Evolutionary conservation across 2,113 vertebrate species (phyloP).

Genomic region (Chamaea fasciata): DNA sequence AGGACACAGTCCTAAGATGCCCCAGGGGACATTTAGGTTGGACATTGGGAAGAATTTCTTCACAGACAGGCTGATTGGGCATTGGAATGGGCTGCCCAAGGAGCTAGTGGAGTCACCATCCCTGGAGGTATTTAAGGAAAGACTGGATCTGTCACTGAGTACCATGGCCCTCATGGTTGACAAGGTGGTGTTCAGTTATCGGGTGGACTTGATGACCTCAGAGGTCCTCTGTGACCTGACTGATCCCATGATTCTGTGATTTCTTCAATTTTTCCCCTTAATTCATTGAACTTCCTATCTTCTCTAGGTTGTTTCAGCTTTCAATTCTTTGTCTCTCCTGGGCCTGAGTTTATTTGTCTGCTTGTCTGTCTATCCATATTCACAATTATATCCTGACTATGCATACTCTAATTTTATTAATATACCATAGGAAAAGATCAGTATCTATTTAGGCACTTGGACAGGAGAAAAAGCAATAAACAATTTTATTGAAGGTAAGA

Average conservation of each 20-base stretch:
- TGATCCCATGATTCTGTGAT: neutral
- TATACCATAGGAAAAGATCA: neutral
- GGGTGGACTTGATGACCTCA: neutral
- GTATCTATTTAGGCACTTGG: neutral
- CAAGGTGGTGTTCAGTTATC: rapidly evolving
- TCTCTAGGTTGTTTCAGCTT: neutral
- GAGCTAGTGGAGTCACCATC: neutral
- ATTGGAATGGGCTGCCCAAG: neutral
- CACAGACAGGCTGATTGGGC: neutral
- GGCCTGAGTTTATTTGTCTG: neutral
- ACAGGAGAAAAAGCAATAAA: neutral
- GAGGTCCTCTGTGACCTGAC: neutral
- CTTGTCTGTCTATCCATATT: neutral
- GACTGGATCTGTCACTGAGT: neutral
- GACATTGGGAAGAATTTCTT: neutral
- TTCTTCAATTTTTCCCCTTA: neutral
- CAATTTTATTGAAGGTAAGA: neutral
- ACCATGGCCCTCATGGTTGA: neutral
- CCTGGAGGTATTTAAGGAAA: neutral
- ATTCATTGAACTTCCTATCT: neutral
- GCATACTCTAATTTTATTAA: neutral
- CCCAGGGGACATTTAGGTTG: neutral
- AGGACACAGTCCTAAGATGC: neutral
- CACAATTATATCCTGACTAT: neutral
- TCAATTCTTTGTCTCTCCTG: neutral